Evolutionary conservation across 2,113 vertebrate species (phyloP).

Genomic region (Pithys albifrons): DNA sequence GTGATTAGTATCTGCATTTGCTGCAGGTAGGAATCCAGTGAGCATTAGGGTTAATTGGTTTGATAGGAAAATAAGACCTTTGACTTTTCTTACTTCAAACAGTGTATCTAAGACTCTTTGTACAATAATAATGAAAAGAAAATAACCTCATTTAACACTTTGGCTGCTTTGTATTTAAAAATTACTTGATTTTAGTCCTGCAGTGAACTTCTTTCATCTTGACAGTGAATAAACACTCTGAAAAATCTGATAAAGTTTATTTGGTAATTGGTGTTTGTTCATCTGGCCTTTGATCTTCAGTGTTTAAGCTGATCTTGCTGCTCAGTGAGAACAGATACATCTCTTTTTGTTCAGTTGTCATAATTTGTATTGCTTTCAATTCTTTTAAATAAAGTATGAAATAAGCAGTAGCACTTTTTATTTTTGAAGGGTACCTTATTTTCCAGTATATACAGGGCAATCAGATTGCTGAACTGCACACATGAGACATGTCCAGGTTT

Average conservation of each 20-base stretch:
- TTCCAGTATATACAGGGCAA: not conserved
- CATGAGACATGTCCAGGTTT: not conserved
- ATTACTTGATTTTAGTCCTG: not conserved
- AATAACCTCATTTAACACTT: not conserved
- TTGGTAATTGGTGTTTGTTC: not conserved
- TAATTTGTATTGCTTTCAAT: not conserved
- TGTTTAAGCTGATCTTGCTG: not conserved
- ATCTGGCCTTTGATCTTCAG: not conserved
- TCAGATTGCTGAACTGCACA: not conserved
- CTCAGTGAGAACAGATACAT: not conserved
- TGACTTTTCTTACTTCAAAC: not conserved
- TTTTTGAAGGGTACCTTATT: not conserved
- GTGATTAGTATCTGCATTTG: not conserved
- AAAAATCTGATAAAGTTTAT: not conserved
- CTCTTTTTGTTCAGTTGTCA: not conserved
- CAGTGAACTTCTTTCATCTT: not conserved
- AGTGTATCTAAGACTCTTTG: not conserved
- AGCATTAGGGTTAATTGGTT: not conserved
- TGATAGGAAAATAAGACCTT: not conserved
- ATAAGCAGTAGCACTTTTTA: not conserved
- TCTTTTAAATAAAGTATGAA: not conserved
- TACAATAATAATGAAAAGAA: not conserved
- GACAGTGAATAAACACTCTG: not conserved
- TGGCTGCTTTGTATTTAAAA: not conserved
- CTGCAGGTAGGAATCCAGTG: not conserved